Evolutionary conservation across 2,888 invertebrate species (phyloP), one percentile per base, ranked within the genome.

Genomic region (Lagria hirta): DNA sequence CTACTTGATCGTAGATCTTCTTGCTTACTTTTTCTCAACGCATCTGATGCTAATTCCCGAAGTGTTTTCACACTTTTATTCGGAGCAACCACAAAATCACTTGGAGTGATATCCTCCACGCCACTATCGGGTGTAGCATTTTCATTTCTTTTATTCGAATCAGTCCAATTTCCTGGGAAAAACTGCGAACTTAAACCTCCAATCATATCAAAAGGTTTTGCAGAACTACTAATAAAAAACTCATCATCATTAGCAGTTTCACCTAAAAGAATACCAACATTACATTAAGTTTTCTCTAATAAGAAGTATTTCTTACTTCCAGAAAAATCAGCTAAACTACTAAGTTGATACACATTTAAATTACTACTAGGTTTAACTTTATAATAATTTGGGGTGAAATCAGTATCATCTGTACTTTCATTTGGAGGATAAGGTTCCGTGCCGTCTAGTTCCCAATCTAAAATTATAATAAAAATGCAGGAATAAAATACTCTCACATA

Each of bases 141-240:
- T 22, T 69, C 69, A 16, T 66, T 62, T 49, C 41, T 53, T 57
- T 59, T 27, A 58, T 66, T 35, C 58, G 64, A 32, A 60, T 69
- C 23, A 55, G 68, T 21, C 65, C 67, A 68, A 24, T 50, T 45
- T 34, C 84, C 84, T 20, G 85, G 84, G 74, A 84, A 85, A 73
- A 85, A 85, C 70, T 84, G 84, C 62, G 83, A 83, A 45, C 77
- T 77, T 24, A 77, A 66, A 59, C 75, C 75, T 51, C 76, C 76
- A 40, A 72, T 68, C 42, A 72, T 65, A 66, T 84, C 83, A 70
- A 86, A 86, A n/a, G 85, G 85, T 38, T 81, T 78, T 48, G 82
- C 79, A 17, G 85, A 84, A 46, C 84, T 82, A 54, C 83, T 83
- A 55, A 86, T 83, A 71, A 80, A 86, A 70, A 86, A 86, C 58